Evolutionary conservation across 2,888 invertebrate genomes (phyloP), one percentile per base, ranked within the genome.

Genomic region (Pyrrhosoma nymphula): DNA sequence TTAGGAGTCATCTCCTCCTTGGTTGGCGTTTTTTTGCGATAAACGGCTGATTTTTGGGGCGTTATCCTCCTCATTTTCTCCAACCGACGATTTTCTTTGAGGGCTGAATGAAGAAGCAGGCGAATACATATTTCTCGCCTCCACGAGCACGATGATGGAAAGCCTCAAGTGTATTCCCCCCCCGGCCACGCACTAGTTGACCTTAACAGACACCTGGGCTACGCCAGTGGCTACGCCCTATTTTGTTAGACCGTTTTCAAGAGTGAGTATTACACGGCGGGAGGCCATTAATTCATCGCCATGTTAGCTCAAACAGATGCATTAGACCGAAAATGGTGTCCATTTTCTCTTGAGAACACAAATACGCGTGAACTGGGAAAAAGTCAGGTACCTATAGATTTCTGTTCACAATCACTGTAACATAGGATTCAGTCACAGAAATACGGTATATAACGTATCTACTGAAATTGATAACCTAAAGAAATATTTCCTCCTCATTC

Each of bases 171-270:
- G 14, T 82, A 26, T 35, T 82, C n/a, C 35, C 35, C 75, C 16
- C 47, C 1, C 14, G 35, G 18, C 16, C 35, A 16, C 30, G 30
- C 82, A 82, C 82, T 35, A 82, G 82, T 82, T 82, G 82, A 82
- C 82, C 82, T 82, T 82, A 82, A 35, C 30, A 82, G 82, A 82
- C 82, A 82, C 82, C 82, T 82, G 82, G 82, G 35, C 82, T 26
- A 82, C 82, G 35, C 16, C 30, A 35, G 82, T 35, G 82, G 82
- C 82, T 82, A 35, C 82, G 82, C 82, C 82, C 82, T 16, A 82
- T 35, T 82, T 82, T 12, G 35, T 35, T 35, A 82, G 82, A 82
- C 30, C 16, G 30, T 8, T 69, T n/a, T 12, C 8, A 69, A 69
- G 47, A 82, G 30, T 82, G 14, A 30, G 82, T 14, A 82, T 35